phyloP scores from a whole-genome alignment of 2,113 vertebrate genomes.

The Carassius carassius region DNA sequence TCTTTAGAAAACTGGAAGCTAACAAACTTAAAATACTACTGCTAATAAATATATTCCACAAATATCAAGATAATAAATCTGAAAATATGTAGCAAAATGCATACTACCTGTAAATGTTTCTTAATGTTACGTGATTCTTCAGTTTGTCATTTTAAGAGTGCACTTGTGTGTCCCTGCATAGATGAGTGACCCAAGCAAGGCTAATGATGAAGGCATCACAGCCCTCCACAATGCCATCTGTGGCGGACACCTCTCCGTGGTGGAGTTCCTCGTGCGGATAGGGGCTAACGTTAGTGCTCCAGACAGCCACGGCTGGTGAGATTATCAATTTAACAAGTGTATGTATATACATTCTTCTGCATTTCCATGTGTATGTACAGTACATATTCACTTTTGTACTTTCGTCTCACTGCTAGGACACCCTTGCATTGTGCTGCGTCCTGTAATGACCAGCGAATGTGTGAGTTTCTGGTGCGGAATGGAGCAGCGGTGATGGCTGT shows the following conservation, averaged over 20 bases:
- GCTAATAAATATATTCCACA: too few species aligned
- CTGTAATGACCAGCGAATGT: conserved; percentile 85
- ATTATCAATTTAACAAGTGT: background rate
- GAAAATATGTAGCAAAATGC: too few species aligned
- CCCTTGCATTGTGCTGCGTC: conserved; percentile 88
- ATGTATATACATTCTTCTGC: background rate
- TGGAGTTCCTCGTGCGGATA: conserved; percentile 83
- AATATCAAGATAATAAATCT: too few species aligned
- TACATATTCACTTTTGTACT: background rate
- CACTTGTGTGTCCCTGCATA: conserved; percentile 52
- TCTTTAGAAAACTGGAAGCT: too few species aligned
- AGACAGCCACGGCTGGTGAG: conserved; percentile 91
- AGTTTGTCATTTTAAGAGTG: background rate
- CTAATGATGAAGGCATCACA: conserved; percentile 92
- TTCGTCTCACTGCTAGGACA: conserved; percentile 73
- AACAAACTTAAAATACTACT: too few species aligned
- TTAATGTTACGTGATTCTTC: background rate
- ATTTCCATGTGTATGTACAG: background rate
- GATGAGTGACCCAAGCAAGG: conserved; percentile 88
- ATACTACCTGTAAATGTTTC: background rate
- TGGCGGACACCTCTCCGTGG: conserved; percentile 82
- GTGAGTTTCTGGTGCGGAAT: conserved; percentile 83
- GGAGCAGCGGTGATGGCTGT: conserved; percentile 85
- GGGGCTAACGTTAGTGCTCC: conserved; percentile 88
- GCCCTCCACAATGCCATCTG: conserved; percentile 92